Evolutionary conservation across 2,888 invertebrate genomes (phyloP).

Genomic region (Mythimna pallens): DNA sequence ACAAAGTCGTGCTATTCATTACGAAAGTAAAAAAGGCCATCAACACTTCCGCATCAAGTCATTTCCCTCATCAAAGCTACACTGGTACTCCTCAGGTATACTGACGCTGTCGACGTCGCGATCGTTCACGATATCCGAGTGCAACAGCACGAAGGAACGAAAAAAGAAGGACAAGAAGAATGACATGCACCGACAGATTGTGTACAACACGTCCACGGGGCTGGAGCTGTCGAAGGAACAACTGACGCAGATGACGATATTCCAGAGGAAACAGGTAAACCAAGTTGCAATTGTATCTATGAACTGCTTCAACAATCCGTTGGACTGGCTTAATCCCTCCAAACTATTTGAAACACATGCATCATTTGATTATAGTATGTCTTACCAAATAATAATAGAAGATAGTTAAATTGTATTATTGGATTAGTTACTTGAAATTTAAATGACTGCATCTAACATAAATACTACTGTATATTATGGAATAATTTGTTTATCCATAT

Average conservation of each 20-base stretch:
- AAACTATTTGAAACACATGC: too few species aligned
- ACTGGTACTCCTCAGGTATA: constrained; percentile 72
- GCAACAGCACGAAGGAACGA: constrained; percentile 77
- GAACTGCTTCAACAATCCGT: too few species aligned
- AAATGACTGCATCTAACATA: too few species aligned
- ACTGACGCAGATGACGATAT: constrained; percentile 93
- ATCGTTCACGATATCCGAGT: constrained; percentile 86
- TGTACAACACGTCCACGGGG: constrained; percentile 91
- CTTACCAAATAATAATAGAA: too few species aligned
- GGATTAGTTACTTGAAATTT: too few species aligned
- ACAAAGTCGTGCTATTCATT: constrained; percentile 26
- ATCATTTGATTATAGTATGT: too few species aligned
- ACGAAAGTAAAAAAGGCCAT: neutral
- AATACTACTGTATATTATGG: too few species aligned
- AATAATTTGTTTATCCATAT: too few species aligned
- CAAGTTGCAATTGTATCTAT: too few species aligned
- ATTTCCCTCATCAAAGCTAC: constrained; percentile 24
- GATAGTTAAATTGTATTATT: too few species aligned
- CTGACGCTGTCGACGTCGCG: constrained; percentile 81
- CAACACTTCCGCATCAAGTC: constrained; percentile 4
- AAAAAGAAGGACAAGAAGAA: constrained; percentile 81
- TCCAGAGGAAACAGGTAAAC: constrained; percentile 93
- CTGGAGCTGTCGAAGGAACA: constrained; percentile 92
- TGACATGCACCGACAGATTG: constrained; percentile 85
- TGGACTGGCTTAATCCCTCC: too few species aligned